Evolutionary conservation across 2,113 vertebrate genomes (phyloP), one percentile per base, ranked within the genome.

Genomic region (Heteronetta atricapilla): DNA sequence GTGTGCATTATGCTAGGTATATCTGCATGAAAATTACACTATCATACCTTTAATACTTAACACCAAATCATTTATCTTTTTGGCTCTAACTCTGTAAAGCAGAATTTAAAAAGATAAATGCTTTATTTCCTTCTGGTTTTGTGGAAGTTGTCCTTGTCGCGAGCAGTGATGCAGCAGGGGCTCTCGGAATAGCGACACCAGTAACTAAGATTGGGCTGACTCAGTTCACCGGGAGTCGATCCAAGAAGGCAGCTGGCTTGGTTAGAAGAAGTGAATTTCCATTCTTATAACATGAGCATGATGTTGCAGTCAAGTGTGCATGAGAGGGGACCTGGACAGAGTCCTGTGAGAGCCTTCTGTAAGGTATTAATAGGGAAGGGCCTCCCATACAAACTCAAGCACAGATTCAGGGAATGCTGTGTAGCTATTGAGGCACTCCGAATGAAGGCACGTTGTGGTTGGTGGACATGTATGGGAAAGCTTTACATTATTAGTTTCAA

Each of bases 401-500:
- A 74, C 28, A 58, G 26, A 6, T 25, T 82, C 31, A 22, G 1
- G 0, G 20, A 18, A 52, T 3, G 0, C 10, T n/a, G 56, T 6
- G 0, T 48, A 48, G 36, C 53, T 76, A 21, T 5, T 59, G 44
- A 73, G 17, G 10, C 26, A 21, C 44, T 42, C 88, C 4, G 3
- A 13, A 40, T 26, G n/a, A 82, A 36, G n/a, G 31, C 12, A 14
- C 6, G 22, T 23, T 13, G 34, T 1, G 1, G 25, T 46, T 46
- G 34, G 20, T 38, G 44, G 55, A 34, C 10, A 31, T 50, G 7
- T 2, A 3, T 10, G 38, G 52, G 83, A 74, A 80, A 94, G 21
- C 44, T 86, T 11, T 21, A 10, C 1, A 0, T 48, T 40, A 36
- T 15, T 40, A 28, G 21, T 67, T 72, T 74, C n/a, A 67, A 86